Conservation (phyloP, 1,140 invertebrate genomes). For the Drosophila mauritiana region DNA sequence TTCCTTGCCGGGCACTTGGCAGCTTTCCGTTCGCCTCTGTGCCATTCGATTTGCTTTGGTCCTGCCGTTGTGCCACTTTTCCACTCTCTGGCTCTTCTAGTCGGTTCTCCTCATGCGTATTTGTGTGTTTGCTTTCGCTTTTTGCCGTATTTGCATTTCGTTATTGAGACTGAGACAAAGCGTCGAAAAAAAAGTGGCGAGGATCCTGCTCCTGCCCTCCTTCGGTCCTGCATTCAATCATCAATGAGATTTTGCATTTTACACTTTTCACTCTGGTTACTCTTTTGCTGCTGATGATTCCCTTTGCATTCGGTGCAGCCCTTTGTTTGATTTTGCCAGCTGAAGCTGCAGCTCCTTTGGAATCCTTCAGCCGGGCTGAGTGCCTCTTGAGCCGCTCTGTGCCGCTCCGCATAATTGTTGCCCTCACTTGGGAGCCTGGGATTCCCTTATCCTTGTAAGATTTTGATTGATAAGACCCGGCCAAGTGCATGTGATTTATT, state of each 20-base stretch:
- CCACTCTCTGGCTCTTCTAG: slow-evolving; percentile 1
- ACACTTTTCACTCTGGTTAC: slow-evolving; percentile 75
- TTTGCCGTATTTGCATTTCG: slow-evolving; percentile 81
- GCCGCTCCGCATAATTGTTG: slow-evolving; percentile 61
- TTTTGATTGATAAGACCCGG: slow-evolving; percentile 60
- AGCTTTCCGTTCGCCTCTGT: slow-evolving; percentile 54
- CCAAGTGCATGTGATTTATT: slow-evolving; percentile 65
- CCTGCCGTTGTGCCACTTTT: slow-evolving; percentile 12
- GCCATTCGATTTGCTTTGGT: slow-evolving; percentile 63
- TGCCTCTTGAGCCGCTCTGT: slow-evolving; percentile 42
- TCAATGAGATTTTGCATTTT: slow-evolving; percentile 81
- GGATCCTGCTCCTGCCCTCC: slow-evolving; percentile 19
- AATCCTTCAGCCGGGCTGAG: slow-evolving; percentile 22
- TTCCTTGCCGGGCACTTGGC: slow-evolving; percentile 59
- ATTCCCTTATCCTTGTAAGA: neutral
- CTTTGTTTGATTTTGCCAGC: slow-evolving; percentile 57
- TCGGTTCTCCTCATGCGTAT: slow-evolving; percentile 52
- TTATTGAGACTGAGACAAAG: slow-evolving; percentile 83
- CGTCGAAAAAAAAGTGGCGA: slow-evolving; percentile 47
- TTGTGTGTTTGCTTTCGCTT: slow-evolving; percentile 80
- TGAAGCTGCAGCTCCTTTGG: slow-evolving; percentile 43
- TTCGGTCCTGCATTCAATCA: slow-evolving; percentile 65
- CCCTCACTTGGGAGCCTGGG: slow-evolving; percentile 40
- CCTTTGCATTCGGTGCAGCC: slow-evolving; percentile 46
- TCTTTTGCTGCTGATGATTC: slow-evolving; percentile 39